These are phyloP conservation scores for Diplazon laetatorius DNA, from an alignment of 2,888 invertebrate species.

Conservation along the genomic window DNA sequence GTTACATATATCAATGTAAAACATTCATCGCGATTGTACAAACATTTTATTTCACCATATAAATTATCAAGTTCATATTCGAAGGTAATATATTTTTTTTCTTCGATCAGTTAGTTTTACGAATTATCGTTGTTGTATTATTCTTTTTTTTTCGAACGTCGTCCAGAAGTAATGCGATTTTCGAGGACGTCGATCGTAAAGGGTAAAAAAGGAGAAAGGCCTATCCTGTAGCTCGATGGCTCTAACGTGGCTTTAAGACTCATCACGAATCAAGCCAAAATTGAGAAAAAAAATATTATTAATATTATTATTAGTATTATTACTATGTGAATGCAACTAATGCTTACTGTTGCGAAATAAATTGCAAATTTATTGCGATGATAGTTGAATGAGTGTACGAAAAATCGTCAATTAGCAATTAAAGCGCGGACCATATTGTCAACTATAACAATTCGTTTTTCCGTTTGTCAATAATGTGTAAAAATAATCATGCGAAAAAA, in stretches of 20 bases:
- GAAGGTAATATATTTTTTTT: not conserved
- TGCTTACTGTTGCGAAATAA: conserved; percentile 37
- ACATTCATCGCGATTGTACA: conserved; percentile 47
- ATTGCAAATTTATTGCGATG: conserved; percentile 33
- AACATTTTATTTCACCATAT: conserved; percentile 10
- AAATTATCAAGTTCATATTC: not conserved
- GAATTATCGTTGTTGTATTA: not conserved
- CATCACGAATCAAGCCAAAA: conserved; percentile 38
- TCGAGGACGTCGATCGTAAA: conserved; percentile 3
- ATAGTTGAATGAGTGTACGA: conserved; percentile 37
- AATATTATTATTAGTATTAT: conserved; percentile 14
- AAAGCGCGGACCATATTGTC: conserved; percentile 51
- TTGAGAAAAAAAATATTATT: conserved; percentile 23
- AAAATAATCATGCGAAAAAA: conserved; percentile 55
- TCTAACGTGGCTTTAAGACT: conserved; percentile 30
- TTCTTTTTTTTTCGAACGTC: not conserved
- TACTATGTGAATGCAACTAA: conserved; percentile 27
- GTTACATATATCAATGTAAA: conserved; percentile 1
- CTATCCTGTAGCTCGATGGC: conserved; percentile 25
- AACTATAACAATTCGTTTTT: conserved; percentile 44
- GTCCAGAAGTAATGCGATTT: conserved; percentile 7
- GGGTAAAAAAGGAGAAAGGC: not conserved
- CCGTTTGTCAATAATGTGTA: conserved; percentile 40
- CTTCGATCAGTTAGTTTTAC: not conserved
- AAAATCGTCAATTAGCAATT: conserved; percentile 50